Percentiles rank a stretch among this genome's conserved stretches.
Evolutionary conservation across 2,888 invertebrate genomes (phyloP).

Genomic region (Tetranychus piercei): DNA sequence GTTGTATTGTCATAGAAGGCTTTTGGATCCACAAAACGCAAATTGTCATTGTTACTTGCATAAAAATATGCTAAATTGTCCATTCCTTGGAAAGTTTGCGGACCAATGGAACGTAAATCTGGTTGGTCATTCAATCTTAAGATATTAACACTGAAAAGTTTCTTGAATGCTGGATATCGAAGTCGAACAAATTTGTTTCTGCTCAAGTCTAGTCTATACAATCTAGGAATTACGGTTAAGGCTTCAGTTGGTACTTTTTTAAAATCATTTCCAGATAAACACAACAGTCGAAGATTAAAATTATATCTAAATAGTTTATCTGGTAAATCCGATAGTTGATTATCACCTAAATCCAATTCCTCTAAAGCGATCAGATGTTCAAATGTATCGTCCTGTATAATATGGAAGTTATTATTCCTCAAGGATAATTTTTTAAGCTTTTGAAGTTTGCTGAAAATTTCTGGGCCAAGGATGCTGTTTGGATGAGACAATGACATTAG

Average conservation of each 20-base stretch:
- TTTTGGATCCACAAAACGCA: background rate
- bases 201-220: background rate
- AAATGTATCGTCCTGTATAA: background rate
- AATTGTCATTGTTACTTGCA: background rate
- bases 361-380: background rate
- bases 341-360: background rate
- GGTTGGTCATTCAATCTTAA: background rate
- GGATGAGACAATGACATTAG: background rate
- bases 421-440: background rate
- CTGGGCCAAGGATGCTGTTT: background rate
- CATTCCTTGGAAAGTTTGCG: conserved; percentile 4
- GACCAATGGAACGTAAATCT: background rate
- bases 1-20: background rate
- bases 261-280: background rate
- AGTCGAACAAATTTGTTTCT: background rate
- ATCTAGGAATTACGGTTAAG: background rate
- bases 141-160: background rate
- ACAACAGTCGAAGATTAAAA: background rate
- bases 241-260: background rate
- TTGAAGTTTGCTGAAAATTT: background rate
- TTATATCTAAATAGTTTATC: background rate
- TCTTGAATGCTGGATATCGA: background rate
- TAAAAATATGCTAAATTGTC: conserved; percentile 1
- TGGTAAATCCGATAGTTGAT: background rate
- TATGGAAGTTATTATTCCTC: background rate